These are phyloP conservation scores for Batillaria attramentaria DNA, from an alignment of 1,140 invertebrate species.

Conservation along the genomic window DNA sequence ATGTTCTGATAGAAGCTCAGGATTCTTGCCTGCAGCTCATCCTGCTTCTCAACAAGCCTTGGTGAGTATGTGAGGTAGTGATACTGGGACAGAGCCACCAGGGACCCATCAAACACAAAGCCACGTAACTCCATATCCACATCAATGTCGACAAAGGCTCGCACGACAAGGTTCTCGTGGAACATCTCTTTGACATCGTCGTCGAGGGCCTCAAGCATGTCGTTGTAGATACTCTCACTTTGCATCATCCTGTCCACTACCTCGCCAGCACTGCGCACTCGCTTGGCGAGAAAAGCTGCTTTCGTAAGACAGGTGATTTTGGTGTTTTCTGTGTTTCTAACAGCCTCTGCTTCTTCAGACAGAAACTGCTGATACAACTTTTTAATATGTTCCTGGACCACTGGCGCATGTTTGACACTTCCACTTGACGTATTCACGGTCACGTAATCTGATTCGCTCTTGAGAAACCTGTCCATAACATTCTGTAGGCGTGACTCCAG, in stretches of 20 bases:
- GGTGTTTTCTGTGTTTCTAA: slow-evolving; percentile 50
- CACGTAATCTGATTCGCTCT: slow-evolving; percentile 39
- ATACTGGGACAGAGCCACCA: slow-evolving; percentile 63
- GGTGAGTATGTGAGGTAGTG: slow-evolving; percentile 62
- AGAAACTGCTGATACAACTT: slow-evolving; percentile 50
- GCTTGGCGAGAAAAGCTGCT: slow-evolving; percentile 56
- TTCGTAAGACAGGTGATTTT: slow-evolving; percentile 56
- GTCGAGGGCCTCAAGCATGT: slow-evolving; percentile 58
- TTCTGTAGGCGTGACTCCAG: slow-evolving; percentile 44
- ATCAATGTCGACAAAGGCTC: slow-evolving; percentile 61
- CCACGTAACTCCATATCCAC: slow-evolving; percentile 67
- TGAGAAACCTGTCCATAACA: slow-evolving; percentile 49
- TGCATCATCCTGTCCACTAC: slow-evolving; percentile 59
- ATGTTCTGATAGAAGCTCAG: slow-evolving; percentile 45
- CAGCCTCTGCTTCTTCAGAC: slow-evolving; percentile 30
- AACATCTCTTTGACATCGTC: slow-evolving; percentile 52
- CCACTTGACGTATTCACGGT: slow-evolving; percentile 64
- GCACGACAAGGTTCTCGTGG: slow-evolving; percentile 61
- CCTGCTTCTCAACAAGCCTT: slow-evolving; percentile 46
- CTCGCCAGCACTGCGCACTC: slow-evolving; percentile 50
- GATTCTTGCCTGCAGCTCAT: slow-evolving; percentile 39
- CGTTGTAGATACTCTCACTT: slow-evolving; percentile 65
- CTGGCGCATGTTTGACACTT: slow-evolving; percentile 64
- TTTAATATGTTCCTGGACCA: slow-evolving; percentile 54
- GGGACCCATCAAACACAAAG: slow-evolving; percentile 54